A percentile compares a stretch with the other conserved stretches of the same genome.
Conservation (phyloP, 2,113 vertebrate species). For the Tapirus terrestris region DNA sequence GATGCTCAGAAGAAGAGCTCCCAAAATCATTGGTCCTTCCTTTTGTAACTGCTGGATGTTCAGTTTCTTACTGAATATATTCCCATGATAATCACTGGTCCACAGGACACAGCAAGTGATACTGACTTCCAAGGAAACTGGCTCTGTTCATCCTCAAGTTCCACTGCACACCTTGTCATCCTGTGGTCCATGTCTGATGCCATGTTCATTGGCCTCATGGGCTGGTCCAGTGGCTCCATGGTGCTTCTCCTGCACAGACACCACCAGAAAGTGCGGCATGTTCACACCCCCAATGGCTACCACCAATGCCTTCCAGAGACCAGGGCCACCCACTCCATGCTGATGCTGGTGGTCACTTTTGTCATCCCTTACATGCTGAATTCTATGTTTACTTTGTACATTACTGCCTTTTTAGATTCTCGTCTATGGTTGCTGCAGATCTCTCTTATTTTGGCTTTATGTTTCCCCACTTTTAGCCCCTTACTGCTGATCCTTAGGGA, state of each 20-base stretch:
- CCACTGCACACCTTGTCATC: rapidly evolving
- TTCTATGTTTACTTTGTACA: rapidly evolving
- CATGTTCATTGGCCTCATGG: background rate
- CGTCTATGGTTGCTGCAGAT: rapidly evolving
- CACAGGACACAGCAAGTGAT: rapidly evolving
- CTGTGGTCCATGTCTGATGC: rapidly evolving
- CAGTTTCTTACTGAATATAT: background rate
- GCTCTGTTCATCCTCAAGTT: background rate
- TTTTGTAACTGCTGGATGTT: background rate
- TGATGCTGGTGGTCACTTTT: background rate
- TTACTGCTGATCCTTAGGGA: background rate
- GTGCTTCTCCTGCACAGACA: background rate
- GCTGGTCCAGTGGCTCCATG: background rate
- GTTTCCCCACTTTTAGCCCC: background rate
- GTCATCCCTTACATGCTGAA: rapidly evolving
- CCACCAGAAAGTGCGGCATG: rapidly evolving
- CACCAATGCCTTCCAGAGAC: rapidly evolving
- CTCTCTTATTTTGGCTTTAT: background rate
- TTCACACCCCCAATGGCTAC: rapidly evolving
- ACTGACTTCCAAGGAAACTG: rapidly evolving
- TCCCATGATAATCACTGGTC: background rate
- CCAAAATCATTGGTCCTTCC: too few species aligned
- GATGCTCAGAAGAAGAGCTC: too few species aligned
- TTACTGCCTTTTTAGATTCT: rapidly evolving
- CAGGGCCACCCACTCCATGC: background rate